Conservation (phyloP, 2,888 invertebrate species). For the Zygaena filipendulae region DNA sequence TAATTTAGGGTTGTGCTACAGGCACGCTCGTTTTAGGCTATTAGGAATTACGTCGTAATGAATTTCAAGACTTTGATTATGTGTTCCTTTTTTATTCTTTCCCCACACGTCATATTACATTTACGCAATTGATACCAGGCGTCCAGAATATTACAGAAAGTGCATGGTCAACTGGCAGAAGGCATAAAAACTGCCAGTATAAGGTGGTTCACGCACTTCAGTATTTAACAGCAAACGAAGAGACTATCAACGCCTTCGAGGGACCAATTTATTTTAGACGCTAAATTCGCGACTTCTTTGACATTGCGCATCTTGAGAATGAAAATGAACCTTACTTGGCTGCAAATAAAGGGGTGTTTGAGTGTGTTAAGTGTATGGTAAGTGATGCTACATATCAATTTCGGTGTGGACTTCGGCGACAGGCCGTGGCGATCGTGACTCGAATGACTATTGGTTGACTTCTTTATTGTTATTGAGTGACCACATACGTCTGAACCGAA, state of each 20-base stretch:
- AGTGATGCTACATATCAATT: constrained; percentile 60
- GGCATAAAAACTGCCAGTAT: constrained; percentile 23
- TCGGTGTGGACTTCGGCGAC: constrained; percentile 56
- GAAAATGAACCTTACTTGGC: constrained; percentile 24
- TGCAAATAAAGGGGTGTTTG: constrained; percentile 22
- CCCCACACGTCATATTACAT: constrained; percentile 42
- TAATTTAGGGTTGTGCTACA: too few species aligned
- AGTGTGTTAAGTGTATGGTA: constrained; percentile 13
- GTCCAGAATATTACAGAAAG: constrained; percentile 36
- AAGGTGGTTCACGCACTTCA: too few species aligned
- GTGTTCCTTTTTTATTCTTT: constrained; percentile 27
- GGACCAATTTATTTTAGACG: too few species aligned
- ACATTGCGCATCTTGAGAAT: too few species aligned
- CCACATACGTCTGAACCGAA: constrained; percentile 32
- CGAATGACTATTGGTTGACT: constrained; percentile 44
- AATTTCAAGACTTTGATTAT: too few species aligned
- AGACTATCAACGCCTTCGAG: too few species aligned
- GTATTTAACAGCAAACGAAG: too few species aligned
- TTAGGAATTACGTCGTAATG: too few species aligned
- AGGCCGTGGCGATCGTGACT: constrained; percentile 49
- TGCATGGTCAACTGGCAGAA: constrained; percentile 36
- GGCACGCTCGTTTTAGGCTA: too few species aligned
- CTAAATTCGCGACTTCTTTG: too few species aligned
- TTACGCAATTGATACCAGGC: constrained; percentile 54
- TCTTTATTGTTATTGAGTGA: constrained; percentile 60